phyloP scores from a whole-genome alignment of 2,888 invertebrate species.

The Hecatera dysodea region DNA sequence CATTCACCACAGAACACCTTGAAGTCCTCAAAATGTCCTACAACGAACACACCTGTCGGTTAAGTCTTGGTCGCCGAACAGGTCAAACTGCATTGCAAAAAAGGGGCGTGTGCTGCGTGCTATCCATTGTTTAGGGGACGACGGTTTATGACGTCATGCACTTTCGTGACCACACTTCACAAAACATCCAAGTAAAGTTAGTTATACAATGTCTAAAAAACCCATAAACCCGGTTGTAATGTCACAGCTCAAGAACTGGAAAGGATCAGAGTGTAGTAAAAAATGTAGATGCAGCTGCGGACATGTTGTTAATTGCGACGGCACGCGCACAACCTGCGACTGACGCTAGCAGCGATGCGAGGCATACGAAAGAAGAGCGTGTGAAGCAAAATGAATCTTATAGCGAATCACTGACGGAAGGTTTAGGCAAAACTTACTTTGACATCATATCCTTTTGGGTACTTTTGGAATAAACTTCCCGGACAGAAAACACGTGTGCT shows the following conservation, averaged over 20 bases:
- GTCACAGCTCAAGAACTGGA: slow-evolving; percentile 32
- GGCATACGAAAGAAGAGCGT: background rate
- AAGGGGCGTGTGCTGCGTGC: slow-evolving; percentile 54
- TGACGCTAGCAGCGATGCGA: slow-evolving; percentile 12
- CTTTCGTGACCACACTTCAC: slow-evolving; percentile 38
- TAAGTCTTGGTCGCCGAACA: slow-evolving; percentile 51
- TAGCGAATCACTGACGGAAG: slow-evolving; percentile 6
- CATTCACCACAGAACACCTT: slow-evolving; percentile 56
- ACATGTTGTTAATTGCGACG: slow-evolving; percentile 71
- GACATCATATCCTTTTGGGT: slow-evolving; percentile 16
- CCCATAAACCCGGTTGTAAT: slow-evolving; percentile 35
- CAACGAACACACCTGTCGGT: slow-evolving; percentile 63
- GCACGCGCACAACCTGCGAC: slow-evolving; percentile 72
- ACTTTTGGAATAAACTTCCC: slow-evolving; percentile 2
- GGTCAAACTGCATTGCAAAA: slow-evolving; percentile 66
- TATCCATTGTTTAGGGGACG: slow-evolving; percentile 59
- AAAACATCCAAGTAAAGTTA: slow-evolving; percentile 8
- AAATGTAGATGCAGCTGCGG: slow-evolving; percentile 72
- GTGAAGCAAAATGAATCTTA: slow-evolving; percentile 40
- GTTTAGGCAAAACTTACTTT: background rate
- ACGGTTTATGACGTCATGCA: slow-evolving; percentile 52
- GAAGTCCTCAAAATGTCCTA: slow-evolving; percentile 55
- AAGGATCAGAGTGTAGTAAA: slow-evolving; percentile 63
- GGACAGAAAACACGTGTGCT: slow-evolving; percentile 27
- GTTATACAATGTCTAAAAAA: slow-evolving; percentile 33